These are phyloP conservation scores for Neocrepidodera transversa DNA, from an alignment of 2,888 invertebrate genomes.

Conservation along the genomic window DNA sequence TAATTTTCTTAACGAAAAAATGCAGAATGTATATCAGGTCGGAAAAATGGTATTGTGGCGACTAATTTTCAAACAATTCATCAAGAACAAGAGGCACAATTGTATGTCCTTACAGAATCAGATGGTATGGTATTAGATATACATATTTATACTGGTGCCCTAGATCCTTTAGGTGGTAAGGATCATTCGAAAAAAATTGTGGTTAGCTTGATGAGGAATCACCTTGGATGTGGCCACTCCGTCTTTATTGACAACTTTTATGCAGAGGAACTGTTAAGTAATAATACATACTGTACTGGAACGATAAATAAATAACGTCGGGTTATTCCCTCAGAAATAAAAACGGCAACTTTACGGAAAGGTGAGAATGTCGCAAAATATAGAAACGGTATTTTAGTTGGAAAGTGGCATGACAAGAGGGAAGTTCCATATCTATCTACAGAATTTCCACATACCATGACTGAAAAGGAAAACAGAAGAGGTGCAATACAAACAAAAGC, in stretches of 20 bases:
- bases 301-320: background rate
- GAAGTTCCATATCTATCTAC: background rate
- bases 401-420: too few relatives aligned
- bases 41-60: too few relatives aligned
- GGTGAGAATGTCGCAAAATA: too few relatives aligned
- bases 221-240: background rate
- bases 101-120: slow-evolving; percentile 52
- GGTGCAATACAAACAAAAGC: background rate
- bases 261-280: slow-evolving; percentile 14
- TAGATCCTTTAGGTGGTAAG: slow-evolving; percentile 17
- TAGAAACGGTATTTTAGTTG: too few relatives aligned
- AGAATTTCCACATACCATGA: background rate
- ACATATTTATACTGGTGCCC: slow-evolving; percentile 10
- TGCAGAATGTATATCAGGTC: too few relatives aligned
- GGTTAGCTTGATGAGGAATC: background rate
- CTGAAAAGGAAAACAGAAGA: background rate
- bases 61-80: too few relatives aligned
- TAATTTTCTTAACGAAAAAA: too few relatives aligned
- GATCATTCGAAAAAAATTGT: slow-evolving; percentile 39
- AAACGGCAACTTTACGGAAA: too few relatives aligned
- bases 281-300: slow-evolving; percentile 34
- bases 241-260: background rate
- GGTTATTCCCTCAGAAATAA: background rate
- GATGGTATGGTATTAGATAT: slow-evolving; percentile 41
- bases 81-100: slow-evolving; percentile 40